These are phyloP conservation scores for Agapornis roseicollis DNA, from an alignment of 2,113 vertebrate species.

Conservation along the genomic window DNA sequence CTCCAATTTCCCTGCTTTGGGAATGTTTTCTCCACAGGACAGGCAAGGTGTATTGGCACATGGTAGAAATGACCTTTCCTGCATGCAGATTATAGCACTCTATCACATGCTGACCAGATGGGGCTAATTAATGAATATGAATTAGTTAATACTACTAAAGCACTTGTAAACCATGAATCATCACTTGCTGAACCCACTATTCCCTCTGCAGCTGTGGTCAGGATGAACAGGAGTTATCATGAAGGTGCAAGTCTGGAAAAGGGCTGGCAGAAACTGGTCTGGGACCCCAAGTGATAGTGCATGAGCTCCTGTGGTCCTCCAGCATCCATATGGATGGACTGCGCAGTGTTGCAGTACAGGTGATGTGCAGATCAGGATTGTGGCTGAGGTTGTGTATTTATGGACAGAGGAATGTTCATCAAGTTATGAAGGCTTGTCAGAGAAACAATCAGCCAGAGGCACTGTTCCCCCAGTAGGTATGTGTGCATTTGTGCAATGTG, in stretches of 20 bases:
- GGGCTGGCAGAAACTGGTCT: not conserved
- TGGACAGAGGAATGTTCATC: not conserved
- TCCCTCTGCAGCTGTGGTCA: not conserved
- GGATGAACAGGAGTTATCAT: rapidly evolving
- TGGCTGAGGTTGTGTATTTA: not conserved
- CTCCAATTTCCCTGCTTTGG: not conserved
- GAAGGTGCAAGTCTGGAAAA: not conserved
- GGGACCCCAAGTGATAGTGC: not conserved
- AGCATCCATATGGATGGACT: not conserved
- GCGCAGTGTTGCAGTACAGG: rapidly evolving
- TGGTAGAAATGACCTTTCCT: not conserved
- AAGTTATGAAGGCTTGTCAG: not conserved
- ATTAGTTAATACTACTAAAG: not conserved
- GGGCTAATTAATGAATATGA: not conserved
- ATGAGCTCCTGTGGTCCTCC: not conserved
- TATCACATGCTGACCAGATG: not conserved
- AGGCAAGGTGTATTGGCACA: not conserved
- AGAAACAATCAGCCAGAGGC: no score
- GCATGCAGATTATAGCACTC: not conserved
- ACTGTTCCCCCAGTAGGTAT: rapidly evolving
- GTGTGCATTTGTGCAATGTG: rapidly evolving
- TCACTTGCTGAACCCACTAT: not conserved
- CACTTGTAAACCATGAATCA: not conserved
- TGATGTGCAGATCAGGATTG: not conserved
- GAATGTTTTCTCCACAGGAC: not conserved